Evolutionary conservation across 37 sponge, comb jelly and placozoan genomes (phyloP).

Genomic region (Hormiphora californensis): DNA sequence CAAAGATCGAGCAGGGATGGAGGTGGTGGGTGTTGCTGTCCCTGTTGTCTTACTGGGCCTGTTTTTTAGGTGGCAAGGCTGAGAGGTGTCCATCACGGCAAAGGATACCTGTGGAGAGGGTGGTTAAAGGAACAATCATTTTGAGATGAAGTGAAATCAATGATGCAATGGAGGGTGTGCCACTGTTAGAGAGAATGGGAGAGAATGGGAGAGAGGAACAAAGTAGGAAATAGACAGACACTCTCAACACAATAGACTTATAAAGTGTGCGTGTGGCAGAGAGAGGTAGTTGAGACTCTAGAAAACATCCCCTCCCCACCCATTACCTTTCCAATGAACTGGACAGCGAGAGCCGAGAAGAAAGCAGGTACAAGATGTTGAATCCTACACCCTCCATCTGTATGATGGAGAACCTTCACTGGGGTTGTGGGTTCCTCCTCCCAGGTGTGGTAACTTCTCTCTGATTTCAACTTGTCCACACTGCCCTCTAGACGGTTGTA

Average conservation of each 20-base stretch:
- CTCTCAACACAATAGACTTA: no score
- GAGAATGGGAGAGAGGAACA: no score
- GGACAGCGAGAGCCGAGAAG: conserved; percentile 46
- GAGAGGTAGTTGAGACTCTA: neutral
- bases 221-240: no score
- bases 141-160: no score
- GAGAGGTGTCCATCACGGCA: conserved; percentile 40
- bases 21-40: no score
- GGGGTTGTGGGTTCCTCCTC: conserved; percentile 13
- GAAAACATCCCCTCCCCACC: neutral
- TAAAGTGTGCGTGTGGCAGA: neutral
- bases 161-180: no score
- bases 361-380: conserved; percentile 13
- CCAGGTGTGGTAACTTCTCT: neutral
- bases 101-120: conserved; percentile 31
- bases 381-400: neutral
- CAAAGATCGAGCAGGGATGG: no score
- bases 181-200: no score
- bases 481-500: neutral
- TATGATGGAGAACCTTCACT: conserved; percentile 24
- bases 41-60: neutral
- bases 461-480: neutral
- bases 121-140: no score
- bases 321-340: conserved; percentile 44
- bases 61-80: neutral